Percentiles rank a stretch among this genome's conserved stretches.
These are phyloP conservation scores for Illadopsis cleaveri DNA, from an alignment of 2,113 vertebrate species.

Conservation along the genomic window DNA sequence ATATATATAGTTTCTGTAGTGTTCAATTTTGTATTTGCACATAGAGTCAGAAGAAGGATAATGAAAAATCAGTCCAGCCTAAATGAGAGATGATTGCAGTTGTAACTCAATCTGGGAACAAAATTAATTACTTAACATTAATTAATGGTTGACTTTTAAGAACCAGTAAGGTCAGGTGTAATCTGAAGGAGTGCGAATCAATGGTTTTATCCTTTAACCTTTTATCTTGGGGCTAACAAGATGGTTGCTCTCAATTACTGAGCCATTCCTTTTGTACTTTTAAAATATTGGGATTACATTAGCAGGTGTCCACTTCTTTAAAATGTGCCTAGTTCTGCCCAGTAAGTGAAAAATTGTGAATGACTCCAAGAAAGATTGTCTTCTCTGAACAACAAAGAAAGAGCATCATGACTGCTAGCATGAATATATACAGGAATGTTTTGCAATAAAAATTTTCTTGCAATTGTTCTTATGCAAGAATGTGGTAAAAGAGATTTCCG, in stretches of 20 bases:
- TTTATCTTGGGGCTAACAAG: background rate
- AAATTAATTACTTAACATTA: background rate
- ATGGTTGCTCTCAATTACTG: background rate
- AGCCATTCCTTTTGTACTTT: background rate
- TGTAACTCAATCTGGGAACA: background rate
- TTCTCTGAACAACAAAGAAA: background rate
- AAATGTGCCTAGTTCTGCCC: background rate
- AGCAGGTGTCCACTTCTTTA: background rate
- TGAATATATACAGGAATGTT: background rate
- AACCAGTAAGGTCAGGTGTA: background rate
- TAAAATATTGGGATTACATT: background rate
- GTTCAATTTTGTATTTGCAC: background rate
- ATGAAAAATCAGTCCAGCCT: background rate
- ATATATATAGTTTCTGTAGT: background rate
- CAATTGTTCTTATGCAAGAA: background rate
- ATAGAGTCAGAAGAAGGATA: background rate
- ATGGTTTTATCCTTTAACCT: background rate
- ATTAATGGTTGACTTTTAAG: background rate
- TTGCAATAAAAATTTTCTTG: background rate
- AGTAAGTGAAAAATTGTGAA: background rate
- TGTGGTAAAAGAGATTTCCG: background rate
- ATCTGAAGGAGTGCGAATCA: background rate
- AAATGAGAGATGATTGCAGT: background rate
- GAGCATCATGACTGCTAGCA: background rate
- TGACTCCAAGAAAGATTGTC: background rate